phyloP scores from a whole-genome alignment of 1,140 invertebrate genomes.

The Heliothis virescens region DNA sequence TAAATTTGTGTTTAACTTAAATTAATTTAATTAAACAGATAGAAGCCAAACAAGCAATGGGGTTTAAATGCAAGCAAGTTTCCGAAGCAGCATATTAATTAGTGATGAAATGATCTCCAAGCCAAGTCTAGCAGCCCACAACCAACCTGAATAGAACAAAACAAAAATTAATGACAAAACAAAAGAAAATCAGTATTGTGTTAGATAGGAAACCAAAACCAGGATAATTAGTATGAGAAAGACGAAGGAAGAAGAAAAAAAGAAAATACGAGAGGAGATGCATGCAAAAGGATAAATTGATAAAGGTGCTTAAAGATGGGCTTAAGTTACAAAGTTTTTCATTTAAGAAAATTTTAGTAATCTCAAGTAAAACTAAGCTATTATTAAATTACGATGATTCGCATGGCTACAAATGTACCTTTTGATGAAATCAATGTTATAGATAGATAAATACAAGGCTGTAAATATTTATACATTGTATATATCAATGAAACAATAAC shows the following conservation, averaged over 20 bases:
- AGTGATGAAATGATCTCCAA: conserved; percentile 16
- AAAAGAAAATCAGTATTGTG: neutral
- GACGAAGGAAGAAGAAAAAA: too few relatives aligned
- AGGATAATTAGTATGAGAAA: neutral
- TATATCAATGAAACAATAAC: neutral
- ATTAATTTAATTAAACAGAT: too few relatives aligned
- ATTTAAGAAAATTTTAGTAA: too few relatives aligned
- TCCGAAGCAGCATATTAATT: conserved; percentile 16
- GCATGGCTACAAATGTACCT: too few relatives aligned
- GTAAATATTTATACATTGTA: neutral
- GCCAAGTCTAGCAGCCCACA: conserved; percentile 15
- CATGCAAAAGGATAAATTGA: neutral
- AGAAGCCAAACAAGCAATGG: neutral
- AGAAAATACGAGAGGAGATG: neutral
- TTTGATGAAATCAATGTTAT: too few relatives aligned
- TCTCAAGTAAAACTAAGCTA: too few relatives aligned
- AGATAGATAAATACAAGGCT: neutral
- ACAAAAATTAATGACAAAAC: conserved; percentile 20
- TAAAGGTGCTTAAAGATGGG: neutral
- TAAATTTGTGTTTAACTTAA: too few relatives aligned
- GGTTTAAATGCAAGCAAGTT: neutral
- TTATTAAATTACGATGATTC: too few relatives aligned
- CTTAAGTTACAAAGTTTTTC: neutral
- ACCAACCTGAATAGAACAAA: conserved; percentile 44
- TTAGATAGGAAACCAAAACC: neutral